Base-by-base conservation (phyloP, 2,797 vertebrate genomes). In the Cichlasoma orientale region DNA sequence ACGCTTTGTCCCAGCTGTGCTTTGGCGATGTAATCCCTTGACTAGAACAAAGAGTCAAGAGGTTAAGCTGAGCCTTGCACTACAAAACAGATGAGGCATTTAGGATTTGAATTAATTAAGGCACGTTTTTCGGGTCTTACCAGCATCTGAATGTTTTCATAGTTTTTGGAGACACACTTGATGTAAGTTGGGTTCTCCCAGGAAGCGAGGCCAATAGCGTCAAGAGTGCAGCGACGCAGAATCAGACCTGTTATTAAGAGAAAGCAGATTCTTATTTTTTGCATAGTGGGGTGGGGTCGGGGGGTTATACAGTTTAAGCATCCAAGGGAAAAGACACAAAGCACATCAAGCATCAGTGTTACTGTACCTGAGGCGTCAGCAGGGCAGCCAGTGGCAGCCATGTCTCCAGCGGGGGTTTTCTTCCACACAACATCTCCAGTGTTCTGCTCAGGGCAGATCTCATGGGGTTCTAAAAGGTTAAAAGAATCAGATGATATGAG, bases 91-190 rank as follows among this genome's bases (percentile, higher is more conserved):
- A 74, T 75, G 36, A 44, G 50, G 9, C 27, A 58, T 47, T 52
- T 66, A 54, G 31, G 27, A 57, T 72, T 70, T 77, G 57, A 72
- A 70, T 79, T 50, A 74, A 70, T 29, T 18, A 61, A 52, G 56
- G 11, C 3, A 1, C 19, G 1, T 56, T 77, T 76, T 66, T 31
- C 23, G 14, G 73, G 70, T 55, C 96, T 95, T 91, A 99, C 98
- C 98, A 98, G 95, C 87, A 93, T 96, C 90, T 98, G 97, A 90
- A 99, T 97, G 90, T 97, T 97, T 77, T 97, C 95, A 80, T 98
- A 99, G 94, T 97, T 97, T 21, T 97, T 98, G 89, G 98, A 99
- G 88, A 99, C 92, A 54, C 98, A 99, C 86, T 98, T 97, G 91
- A 97, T 94, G 82, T 99, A 96, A 19, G 96, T 97, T n/a, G 98